Base-by-base conservation (phyloP, 2,113 vertebrate genomes). In the Lagenorhynchus albirostris region DNA sequence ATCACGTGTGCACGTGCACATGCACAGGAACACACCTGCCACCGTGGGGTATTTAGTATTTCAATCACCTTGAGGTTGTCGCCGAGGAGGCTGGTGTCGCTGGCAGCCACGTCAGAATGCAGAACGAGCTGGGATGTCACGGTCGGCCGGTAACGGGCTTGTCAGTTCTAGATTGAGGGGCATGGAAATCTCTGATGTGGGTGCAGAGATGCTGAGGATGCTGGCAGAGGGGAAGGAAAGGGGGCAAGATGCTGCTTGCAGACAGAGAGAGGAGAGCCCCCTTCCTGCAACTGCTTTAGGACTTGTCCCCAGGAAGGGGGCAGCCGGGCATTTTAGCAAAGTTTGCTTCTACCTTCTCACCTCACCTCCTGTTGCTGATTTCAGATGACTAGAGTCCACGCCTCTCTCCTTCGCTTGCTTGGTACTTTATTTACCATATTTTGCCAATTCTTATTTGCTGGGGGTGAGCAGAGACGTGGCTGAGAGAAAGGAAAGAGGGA, bases 91-190 rank as follows among this genome's bases (percentile, higher is more conserved):
- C 98, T 95, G 36, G 95, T 97, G 97, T 96, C 91, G 93, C 97
- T 98, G 89, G 97, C 97, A 97, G 98, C 98, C 97, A 97, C n/a
- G 85, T 98, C 98, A 98, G 98, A 97, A 98, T 98, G 98, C 98
- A 98, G 98, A 98, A 98, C 23, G 95, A 99, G 96, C 98, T 25
- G 29, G 77, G 36, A 97, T 76, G 92, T 97, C 98, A 95, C 0
- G 60, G 98, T 94, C 62, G 94, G 97, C 96, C 71, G 92, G 94
- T 94, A 96, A n/a, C 47, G 20, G 95, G 97, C 96, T 76, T 87
- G 80, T 91, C 25, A 0, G 80, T 38, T 94, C 97, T 44, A 62
- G 98, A 96, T 81, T 10, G 4, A 96, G 92, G 65, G 95, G 92
- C 89, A 63, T 63, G 98, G 70, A 97, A 98, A 85, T 86, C 93